Evolutionary conservation across 2,888 invertebrate species (phyloP).

Genomic region (Punctoribates punctum): DNA sequence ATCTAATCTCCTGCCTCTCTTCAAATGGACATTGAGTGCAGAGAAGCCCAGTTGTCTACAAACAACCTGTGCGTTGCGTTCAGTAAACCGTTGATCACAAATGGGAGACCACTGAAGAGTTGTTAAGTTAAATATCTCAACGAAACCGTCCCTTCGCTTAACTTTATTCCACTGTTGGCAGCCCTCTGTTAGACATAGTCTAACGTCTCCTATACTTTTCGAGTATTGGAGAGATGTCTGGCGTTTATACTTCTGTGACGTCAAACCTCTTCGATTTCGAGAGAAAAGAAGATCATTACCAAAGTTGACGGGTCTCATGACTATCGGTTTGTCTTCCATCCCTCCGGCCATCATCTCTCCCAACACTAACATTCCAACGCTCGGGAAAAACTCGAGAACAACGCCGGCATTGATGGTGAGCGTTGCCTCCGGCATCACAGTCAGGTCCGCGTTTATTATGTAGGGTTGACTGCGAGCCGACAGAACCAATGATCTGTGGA

Average conservation of each 20-base stretch:
- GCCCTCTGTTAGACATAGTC: constrained; percentile 48
- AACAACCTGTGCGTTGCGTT: constrained; percentile 92
- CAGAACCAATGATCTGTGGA: constrained; percentile 64
- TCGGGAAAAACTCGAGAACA: constrained; percentile 86
- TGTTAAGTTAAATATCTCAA: constrained; percentile 91
- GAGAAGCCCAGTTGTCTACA: constrained; percentile 88
- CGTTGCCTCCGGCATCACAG: constrained; percentile 89
- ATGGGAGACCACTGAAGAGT: constrained; percentile 94
- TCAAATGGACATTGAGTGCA: constrained; percentile 80
- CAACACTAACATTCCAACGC: constrained; percentile 89
- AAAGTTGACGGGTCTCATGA: constrained; percentile 48
- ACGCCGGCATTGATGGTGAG: constrained; percentile 83
- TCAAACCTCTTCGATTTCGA: not conserved
- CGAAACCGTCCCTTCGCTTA: constrained; percentile 69
- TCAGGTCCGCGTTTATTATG: constrained; percentile 79
- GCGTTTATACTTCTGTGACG: not conserved
- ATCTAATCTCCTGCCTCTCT: constrained; percentile 77
- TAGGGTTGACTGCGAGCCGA: constrained; percentile 68
- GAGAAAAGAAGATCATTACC: not conserved
- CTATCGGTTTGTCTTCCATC: constrained; percentile 53
- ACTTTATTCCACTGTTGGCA: constrained; percentile 44
- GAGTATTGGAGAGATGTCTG: constrained; percentile 8
- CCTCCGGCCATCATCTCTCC: constrained; percentile 84
- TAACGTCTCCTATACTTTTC: constrained; percentile 42
- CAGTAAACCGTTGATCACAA: constrained; percentile 91